A percentile compares a stretch with the other conserved stretches of the same genome.
phyloP scores from a whole-genome alignment of 2,888 invertebrate species.

The Cremastinae sp. region DNA sequence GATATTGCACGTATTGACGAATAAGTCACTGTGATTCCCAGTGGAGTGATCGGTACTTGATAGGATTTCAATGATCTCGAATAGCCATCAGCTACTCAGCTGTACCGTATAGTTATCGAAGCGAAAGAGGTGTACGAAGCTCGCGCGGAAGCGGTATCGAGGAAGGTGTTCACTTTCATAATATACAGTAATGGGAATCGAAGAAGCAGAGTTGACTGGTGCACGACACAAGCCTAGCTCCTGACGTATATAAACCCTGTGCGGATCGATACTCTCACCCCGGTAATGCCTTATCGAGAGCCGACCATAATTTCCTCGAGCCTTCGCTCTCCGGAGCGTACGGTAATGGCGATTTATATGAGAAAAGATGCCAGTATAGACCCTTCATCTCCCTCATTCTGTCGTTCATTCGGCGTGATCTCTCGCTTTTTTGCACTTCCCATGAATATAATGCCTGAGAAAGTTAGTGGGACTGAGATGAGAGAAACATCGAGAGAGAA shows the following conservation, averaged over 20 bases:
- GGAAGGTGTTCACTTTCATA: constrained; percentile 30
- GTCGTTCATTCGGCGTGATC: constrained; percentile 14
- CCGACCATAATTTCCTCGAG: constrained; percentile 55
- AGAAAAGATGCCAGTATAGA: constrained; percentile 47
- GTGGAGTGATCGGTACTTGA: constrained; percentile 38
- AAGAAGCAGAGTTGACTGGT: constrained; percentile 10
- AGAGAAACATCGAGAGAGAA: background rate
- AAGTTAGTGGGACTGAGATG: constrained; percentile 9
- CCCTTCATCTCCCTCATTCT: constrained; percentile 5
- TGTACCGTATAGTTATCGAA: constrained; percentile 43
- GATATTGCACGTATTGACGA: constrained; percentile 29
- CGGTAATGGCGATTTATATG: constrained; percentile 55
- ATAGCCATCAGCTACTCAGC: constrained; percentile 43
- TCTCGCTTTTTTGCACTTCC: constrained; percentile 23
- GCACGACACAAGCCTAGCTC: constrained; percentile 35
- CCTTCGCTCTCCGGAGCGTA: constrained; percentile 51
- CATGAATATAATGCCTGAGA: constrained; percentile 30
- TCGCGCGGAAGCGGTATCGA: constrained; percentile 33
- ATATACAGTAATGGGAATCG: background rate
- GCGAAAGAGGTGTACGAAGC: constrained; percentile 5
- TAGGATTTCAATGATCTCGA: constrained; percentile 53
- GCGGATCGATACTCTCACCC: constrained; percentile 51
- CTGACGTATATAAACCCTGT: constrained; percentile 29
- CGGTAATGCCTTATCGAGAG: constrained; percentile 54
- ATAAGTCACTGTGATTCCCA: constrained; percentile 7